Evolutionary conservation across 2,888 invertebrate species (phyloP).

Genomic region (Frankliniella fusca): DNA sequence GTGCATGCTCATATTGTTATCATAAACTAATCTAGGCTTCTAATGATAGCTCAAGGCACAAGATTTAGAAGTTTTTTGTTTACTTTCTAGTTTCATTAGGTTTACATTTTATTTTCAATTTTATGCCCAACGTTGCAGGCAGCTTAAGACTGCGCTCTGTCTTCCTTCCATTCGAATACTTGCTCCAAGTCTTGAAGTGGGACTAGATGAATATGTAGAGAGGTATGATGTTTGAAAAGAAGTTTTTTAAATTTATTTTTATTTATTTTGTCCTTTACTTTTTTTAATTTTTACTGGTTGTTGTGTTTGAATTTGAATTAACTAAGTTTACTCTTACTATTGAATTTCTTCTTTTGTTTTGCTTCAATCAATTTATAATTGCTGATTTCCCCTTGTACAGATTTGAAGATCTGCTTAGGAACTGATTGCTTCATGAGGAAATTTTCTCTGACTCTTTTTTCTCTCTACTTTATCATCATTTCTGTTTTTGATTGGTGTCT

Average conservation of each 20-base stretch:
- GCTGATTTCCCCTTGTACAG: no score
- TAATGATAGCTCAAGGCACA: no score
- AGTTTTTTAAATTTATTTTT: neutral
- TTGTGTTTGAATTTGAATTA: neutral
- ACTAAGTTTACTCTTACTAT: neutral
- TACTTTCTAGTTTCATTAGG: neutral
- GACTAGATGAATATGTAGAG: constrained; percentile 55
- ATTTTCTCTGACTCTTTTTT: no score
- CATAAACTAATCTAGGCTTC: neutral
- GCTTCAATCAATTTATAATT: no score
- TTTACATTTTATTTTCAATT: neutral
- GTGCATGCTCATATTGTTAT: neutral
- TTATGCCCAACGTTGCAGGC: neutral
- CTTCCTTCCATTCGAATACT: constrained; percentile 76
- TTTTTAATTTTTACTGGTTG: constrained; percentile 34
- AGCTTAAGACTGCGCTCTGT: neutral
- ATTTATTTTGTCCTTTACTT: neutral
- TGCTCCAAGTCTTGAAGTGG: constrained; percentile 76
- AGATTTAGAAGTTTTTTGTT: neutral
- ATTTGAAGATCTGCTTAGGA: no score
- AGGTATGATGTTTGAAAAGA: neutral
- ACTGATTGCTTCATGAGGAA: no score
- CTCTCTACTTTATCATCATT: no score
- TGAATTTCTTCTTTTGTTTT: no score
- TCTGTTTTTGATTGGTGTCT: no score